Evolutionary conservation across 53 echinoderm and acorn worm species (phyloP).

Genomic region (Henricia sp.): DNA sequence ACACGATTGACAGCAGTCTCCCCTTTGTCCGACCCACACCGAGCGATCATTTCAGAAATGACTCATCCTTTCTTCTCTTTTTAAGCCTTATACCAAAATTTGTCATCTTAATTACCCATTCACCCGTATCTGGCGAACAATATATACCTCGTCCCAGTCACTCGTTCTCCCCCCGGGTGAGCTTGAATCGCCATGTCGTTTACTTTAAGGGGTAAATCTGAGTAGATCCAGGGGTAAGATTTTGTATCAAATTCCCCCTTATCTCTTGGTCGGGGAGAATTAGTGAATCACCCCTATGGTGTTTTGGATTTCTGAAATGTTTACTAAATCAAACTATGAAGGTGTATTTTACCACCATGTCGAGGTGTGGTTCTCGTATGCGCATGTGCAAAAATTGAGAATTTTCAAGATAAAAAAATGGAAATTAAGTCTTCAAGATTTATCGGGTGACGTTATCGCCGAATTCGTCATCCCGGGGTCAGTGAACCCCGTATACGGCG

Average conservation of each 20-base stretch:
- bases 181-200: constrained; percentile 17
- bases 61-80: constrained; percentile 12
- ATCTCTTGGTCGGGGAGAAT: constrained; percentile 13
- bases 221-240: constrained; percentile 3
- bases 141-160: constrained; percentile 14
- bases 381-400: background rate
- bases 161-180: background rate
- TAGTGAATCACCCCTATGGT: constrained; percentile 19
- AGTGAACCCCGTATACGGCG: background rate
- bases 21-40: constrained; percentile 12
- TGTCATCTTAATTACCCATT: too few relatives aligned
- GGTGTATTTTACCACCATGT: constrained; percentile 31
- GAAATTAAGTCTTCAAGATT: background rate
- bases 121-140: background rate
- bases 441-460: background rate
- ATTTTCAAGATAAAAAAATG: too few relatives aligned
- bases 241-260: constrained; percentile 32
- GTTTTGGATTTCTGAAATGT: constrained; percentile 13
- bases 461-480: background rate
- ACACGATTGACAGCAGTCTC: constrained; percentile 27
- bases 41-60: constrained; percentile 36
- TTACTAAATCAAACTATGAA: constrained; percentile 28
- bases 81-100: constrained; percentile 19
- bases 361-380: too few relatives aligned
- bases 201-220: constrained; percentile 8